Percentiles rank a stretch among this genome's conserved stretches.
These are phyloP conservation scores for Tragelaphus imberbis DNA, from an alignment of 2,113 vertebrate species.

Conservation along the genomic window DNA sequence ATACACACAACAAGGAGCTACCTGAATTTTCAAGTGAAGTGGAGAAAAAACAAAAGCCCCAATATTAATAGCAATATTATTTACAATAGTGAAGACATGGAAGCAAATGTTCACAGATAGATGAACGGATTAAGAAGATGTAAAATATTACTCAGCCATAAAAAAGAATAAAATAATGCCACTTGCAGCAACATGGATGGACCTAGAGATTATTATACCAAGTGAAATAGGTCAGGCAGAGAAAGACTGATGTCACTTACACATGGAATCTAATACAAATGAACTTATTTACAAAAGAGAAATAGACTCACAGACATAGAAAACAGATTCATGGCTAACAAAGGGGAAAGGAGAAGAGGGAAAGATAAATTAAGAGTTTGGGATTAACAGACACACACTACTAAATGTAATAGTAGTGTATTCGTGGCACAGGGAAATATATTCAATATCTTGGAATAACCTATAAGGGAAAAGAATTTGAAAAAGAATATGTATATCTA, in stretches of 20 bases:
- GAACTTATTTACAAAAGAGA: neutral
- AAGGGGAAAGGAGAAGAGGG: neutral
- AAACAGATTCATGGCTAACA: neutral
- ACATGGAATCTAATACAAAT: neutral
- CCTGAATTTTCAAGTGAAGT: neutral
- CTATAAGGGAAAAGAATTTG: neutral
- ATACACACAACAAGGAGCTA: neutral
- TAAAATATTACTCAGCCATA: neutral
- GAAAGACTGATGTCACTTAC: neutral
- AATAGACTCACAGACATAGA: neutral
- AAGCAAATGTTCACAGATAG: neutral
- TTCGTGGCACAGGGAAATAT: neutral
- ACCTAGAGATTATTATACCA: neutral
- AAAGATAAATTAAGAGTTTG: neutral
- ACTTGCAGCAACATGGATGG: neutral
- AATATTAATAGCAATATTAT: neutral
- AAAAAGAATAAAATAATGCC: neutral
- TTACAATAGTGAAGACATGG: neutral
- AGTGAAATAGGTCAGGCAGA: neutral
- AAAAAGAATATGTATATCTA: neutral
- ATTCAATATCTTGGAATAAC: neutral
- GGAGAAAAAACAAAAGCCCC: neutral
- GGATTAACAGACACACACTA: neutral
- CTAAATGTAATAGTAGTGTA: neutral
- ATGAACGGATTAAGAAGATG: neutral